Evolutionary conservation across 2,888 invertebrate species (phyloP).

Genomic region (Spodoptera picta): DNA sequence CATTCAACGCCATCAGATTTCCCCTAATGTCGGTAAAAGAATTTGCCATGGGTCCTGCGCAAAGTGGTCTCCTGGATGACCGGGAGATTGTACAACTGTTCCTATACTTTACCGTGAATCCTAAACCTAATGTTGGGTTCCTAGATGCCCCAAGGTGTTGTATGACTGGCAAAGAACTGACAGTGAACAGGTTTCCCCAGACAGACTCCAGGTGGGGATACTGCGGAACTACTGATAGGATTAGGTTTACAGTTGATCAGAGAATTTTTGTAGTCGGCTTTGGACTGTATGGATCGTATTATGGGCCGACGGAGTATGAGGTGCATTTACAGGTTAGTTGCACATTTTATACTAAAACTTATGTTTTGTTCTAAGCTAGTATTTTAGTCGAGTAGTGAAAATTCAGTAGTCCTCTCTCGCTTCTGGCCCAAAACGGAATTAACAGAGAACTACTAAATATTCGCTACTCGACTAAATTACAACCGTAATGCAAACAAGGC

Average conservation of each 20-base stretch:
- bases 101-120: constrained; percentile 92
- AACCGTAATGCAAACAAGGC: too few relatives aligned
- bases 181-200: constrained; percentile 92
- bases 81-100: constrained; percentile 93
- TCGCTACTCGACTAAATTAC: too few relatives aligned
- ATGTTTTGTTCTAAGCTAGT: too few relatives aligned
- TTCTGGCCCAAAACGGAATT: too few relatives aligned
- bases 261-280: constrained; percentile 95
- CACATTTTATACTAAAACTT: not conserved
- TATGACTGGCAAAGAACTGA: constrained; percentile 93
- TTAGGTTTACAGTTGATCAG: constrained; percentile 94
- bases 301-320: constrained; percentile 93
- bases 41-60: constrained; percentile 93
- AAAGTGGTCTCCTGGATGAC: constrained; percentile 92
- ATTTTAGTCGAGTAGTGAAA: too few relatives aligned
- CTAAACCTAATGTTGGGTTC: constrained; percentile 92
- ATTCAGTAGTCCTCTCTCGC: too few relatives aligned
- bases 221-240: constrained; percentile 94
- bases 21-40: constrained; percentile 96
- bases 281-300: constrained; percentile 94
- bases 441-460: too few relatives aligned
- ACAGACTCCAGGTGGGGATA: constrained; percentile 95
- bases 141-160: constrained; percentile 92
- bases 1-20: constrained; percentile 93
- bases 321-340: constrained; percentile 89